Evolutionary conservation across 2,113 vertebrate species (phyloP).

Genomic region (Bagarius yarrelli): DNA sequence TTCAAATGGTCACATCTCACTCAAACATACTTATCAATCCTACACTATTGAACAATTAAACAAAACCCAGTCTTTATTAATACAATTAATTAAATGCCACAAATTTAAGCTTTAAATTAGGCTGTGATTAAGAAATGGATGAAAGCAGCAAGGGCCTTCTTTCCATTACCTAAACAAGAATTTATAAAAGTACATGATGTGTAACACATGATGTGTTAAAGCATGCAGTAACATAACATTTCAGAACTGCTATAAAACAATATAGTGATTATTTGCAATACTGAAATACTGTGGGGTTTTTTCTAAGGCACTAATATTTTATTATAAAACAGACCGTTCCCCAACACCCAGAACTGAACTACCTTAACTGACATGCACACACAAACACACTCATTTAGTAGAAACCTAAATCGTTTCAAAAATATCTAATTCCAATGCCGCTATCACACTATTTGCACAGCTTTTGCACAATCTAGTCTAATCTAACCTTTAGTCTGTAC

Average conservation of each 20-base stretch:
- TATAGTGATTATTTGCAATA: too few relatives aligned
- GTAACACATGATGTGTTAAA: background rate
- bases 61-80: background rate
- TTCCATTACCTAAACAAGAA: background rate
- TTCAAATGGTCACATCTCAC: too few relatives aligned
- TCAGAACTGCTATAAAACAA: background rate
- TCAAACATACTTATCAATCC: background rate
- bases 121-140: background rate
- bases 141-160: background rate
- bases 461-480: too few relatives aligned
- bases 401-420: too few relatives aligned
- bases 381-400: too few relatives aligned
- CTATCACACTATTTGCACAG: too few relatives aligned
- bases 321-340: too few relatives aligned
- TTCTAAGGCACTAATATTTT: background rate
- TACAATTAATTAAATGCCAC: background rate
- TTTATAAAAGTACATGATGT: background rate
- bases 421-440: too few relatives aligned
- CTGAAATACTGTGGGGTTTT: background rate
- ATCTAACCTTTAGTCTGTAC: too few relatives aligned
- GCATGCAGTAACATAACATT: background rate
- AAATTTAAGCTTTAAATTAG: background rate
- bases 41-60: background rate
- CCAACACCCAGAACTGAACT: too few relatives aligned
- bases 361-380: too few relatives aligned